Evolutionary conservation across 1,140 invertebrate genomes (phyloP), one percentile per base, ranked within the genome.

Genomic region (Drosophila pseudoobscura): DNA sequence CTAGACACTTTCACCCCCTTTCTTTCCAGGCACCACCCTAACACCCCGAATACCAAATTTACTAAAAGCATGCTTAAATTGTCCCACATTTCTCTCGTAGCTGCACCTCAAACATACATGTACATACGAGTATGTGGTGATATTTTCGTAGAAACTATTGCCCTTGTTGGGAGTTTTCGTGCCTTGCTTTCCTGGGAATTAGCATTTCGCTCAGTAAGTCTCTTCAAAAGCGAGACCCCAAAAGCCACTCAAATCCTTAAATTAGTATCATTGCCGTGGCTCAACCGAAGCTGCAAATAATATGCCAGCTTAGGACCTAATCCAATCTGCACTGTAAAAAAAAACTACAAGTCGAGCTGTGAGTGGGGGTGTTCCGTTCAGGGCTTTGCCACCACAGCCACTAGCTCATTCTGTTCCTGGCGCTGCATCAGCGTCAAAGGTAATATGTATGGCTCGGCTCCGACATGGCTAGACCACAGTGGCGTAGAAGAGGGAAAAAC

Each of bases 141-240:
- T 68, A 56, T 50, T 70, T 69, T 49, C 26, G 4, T 5, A 44
- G 35, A n/a, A n/a, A 56, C 26, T 56, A 43, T 49, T 51, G 15
- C 8, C 22, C 22, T 46, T 22, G 39, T 53, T 41, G 22, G 5
- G 24, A 47, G 26, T 44, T 35, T 57, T 26, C 1, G 29, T 26
- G 24, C 5, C 0, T 26, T 26, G 0, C 24, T 24, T 24, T 24
- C 24, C 9, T 5, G 9, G 11, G 9, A 69, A 69, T 49, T 49
- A 26, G 9, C 35, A 35, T 43, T 53, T 31, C 5, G 35, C 35
- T 29, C 24, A 13, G 31, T 20, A 43, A 68, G 47, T 51, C 65
- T 39, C 22, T 64, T 53, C 13, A 6, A 29, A 13, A 15, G n/a
- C 3, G 6, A 52, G 7, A 22, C n/a, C 20, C 8, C 2, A 69